phyloP scores from a whole-genome alignment of 2,888 invertebrate species.

The Drosophila limbata region DNA sequence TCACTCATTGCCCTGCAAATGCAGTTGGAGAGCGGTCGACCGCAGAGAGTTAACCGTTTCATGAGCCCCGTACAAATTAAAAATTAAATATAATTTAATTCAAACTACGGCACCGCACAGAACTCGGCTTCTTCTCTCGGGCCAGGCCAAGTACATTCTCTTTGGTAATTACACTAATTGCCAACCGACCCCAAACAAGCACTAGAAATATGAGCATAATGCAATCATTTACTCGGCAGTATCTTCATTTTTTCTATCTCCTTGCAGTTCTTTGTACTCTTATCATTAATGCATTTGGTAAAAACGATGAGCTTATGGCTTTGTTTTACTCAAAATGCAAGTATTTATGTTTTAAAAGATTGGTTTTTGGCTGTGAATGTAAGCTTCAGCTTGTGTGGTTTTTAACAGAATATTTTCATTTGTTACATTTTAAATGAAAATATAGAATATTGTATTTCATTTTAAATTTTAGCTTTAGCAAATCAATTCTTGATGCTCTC shows the following conservation, averaged over 20 bases:
- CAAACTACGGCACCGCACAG: conserved; percentile 30
- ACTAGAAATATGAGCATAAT: conserved; percentile 43
- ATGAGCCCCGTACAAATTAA: conserved; percentile 65
- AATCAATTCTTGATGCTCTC: not conserved
- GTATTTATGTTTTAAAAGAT: not conserved
- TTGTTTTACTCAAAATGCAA: not conserved
- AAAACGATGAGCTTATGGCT: not conserved
- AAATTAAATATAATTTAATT: conserved; percentile 70
- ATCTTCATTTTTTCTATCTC: conserved; percentile 24
- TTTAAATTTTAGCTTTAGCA: not conserved
- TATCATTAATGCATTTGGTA: not conserved
- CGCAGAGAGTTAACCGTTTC: conserved; percentile 36
- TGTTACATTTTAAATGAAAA: not conserved
- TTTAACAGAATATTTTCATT: not conserved
- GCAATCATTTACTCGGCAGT: conserved; percentile 57
- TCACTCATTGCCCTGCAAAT: conserved; percentile 9
- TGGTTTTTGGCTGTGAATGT: too few relatives aligned
- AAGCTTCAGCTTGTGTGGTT: too few relatives aligned
- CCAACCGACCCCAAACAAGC: conserved; percentile 20
- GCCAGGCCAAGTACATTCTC: conserved; percentile 43
- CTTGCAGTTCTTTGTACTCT: conserved; percentile 4
- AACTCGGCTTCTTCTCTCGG: conserved; percentile 18
- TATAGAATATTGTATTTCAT: too few relatives aligned
- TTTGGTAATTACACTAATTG: conserved; percentile 70
- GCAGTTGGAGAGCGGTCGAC: conserved; percentile 21